Percentiles rank a stretch among this genome's conserved stretches.
phyloP scores from a whole-genome alignment of 2,888 invertebrate species.

The Pandemis corylana region DNA sequence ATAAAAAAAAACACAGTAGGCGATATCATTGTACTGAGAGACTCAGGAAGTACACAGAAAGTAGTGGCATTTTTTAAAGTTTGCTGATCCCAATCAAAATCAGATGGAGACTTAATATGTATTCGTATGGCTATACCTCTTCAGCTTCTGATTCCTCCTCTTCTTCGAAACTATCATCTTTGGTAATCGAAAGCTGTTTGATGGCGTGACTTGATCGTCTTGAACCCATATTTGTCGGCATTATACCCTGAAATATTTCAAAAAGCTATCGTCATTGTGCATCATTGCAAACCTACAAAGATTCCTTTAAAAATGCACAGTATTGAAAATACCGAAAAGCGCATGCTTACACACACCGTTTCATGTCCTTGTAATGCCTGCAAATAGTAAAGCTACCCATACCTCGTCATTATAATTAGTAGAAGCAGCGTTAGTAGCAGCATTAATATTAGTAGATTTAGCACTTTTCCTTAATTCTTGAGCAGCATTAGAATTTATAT shows the following conservation, averaged over 20 bases:
- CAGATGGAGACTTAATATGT: neutral
- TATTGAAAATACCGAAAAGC: neutral
- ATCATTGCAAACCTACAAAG: neutral
- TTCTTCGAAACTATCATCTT: conserved; percentile 83
- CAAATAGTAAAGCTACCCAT: conserved; percentile 10
- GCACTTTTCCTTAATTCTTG: conserved; percentile 62
- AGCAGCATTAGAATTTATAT: conserved; percentile 73
- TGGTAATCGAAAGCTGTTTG: conserved; percentile 79
- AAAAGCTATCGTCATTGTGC: neutral
- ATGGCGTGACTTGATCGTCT: conserved; percentile 82
- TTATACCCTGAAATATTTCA: conserved; percentile 71
- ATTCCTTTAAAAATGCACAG: neutral
- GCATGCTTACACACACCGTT: neutral
- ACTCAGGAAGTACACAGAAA: too few species aligned
- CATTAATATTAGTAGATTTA: conserved; percentile 66
- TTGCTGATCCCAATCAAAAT: too few species aligned
- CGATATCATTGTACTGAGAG: too few species aligned
- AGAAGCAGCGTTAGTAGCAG: conserved; percentile 58
- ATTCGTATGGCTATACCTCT: conserved; percentile 62
- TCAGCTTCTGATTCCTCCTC: conserved; percentile 83
- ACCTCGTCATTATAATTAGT: conserved; percentile 59
- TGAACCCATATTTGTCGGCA: conserved; percentile 77
- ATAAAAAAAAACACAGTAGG: too few species aligned
- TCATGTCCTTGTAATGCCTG: neutral
- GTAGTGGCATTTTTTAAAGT: too few species aligned